Evolutionary conservation across 2,797 vertebrate genomes (phyloP).

Genomic region (Selene dorsalis): DNA sequence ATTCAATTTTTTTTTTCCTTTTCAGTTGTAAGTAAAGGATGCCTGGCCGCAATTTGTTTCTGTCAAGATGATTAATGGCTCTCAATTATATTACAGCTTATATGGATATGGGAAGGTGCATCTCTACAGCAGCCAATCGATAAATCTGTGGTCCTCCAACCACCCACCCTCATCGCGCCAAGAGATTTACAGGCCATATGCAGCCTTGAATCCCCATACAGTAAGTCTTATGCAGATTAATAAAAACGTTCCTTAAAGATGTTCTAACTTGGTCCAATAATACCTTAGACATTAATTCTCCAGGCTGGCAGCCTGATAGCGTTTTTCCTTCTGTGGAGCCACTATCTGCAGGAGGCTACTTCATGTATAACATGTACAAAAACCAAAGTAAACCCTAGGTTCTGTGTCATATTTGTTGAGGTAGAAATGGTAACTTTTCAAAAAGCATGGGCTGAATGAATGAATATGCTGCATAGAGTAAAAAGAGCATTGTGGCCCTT

Average conservation of each 20-base stretch:
- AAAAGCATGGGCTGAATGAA: neutral
- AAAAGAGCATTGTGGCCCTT: neutral
- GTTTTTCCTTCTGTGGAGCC: constrained; percentile 10
- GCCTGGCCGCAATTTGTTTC: constrained; percentile 82
- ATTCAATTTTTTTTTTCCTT: constrained; percentile 51
- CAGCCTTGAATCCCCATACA: constrained; percentile 64
- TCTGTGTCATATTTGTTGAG: constrained; percentile 10
- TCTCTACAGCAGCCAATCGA: constrained; percentile 82
- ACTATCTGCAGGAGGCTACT: neutral
- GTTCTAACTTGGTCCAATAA: constrained; percentile 63
- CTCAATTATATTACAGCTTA: constrained; percentile 84
- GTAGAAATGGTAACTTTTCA: neutral
- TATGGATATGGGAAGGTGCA: constrained; percentile 84
- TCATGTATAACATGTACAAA: constrained; percentile 1
- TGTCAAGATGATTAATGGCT: constrained; percentile 85
- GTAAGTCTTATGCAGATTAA: constrained; percentile 80
- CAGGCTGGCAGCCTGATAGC: constrained; percentile 26
- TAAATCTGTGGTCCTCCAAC: constrained; percentile 82
- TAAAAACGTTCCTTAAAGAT: constrained; percentile 67
- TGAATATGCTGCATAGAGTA: neutral
- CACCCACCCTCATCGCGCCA: constrained; percentile 55
- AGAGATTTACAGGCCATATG: constrained; percentile 77
- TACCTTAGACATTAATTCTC: constrained; percentile 50
- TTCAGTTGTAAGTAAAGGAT: constrained; percentile 78
- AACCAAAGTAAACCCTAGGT: neutral